phyloP scores from a whole-genome alignment of 2,888 invertebrate species.

The Dryococelus australis region DNA sequence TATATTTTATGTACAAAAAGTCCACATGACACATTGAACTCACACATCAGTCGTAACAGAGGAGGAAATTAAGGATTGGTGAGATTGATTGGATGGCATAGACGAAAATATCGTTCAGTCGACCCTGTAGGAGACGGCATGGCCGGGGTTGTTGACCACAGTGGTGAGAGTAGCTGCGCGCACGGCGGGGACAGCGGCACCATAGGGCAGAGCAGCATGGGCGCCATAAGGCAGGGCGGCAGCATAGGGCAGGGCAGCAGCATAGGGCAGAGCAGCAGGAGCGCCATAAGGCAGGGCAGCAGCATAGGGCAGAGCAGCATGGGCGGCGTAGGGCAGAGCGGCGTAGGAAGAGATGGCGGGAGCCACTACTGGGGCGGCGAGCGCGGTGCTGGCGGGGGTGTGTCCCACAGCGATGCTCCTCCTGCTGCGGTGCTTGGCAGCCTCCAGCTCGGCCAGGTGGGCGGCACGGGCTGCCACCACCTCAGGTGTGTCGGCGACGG shows the following conservation, averaged over 20 bases:
- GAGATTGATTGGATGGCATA: conserved; percentile 1
- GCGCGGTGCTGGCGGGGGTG: conserved; percentile 27
- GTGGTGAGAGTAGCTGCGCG: conserved; percentile 55
- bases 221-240: conserved; percentile 43
- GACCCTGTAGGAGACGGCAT: conserved; percentile 58
- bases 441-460: conserved; percentile 49
- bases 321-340: conserved; percentile 33
- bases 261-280: neutral
- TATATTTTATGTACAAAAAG: conserved; percentile 29
- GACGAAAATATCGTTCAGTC: conserved; percentile 51
- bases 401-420: conserved; percentile 34
- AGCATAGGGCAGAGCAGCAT: conserved; percentile 30
- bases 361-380: conserved; percentile 35
- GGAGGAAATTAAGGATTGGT: conserved; percentile 18
- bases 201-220: conserved; percentile 43
- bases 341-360: conserved; percentile 33
- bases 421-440: conserved; percentile 47
- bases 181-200: conserved; percentile 42
- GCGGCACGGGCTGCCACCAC: conserved; percentile 50
- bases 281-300: neutral
- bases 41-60: conserved; percentile 22
- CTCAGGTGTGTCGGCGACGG: conserved; percentile 50
- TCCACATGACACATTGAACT: conserved; percentile 40
- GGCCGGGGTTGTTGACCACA: conserved; percentile 58
- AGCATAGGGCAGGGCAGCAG: conserved; percentile 19